Percentiles rank a stretch among this genome's conserved stretches.
Conservation (phyloP, 2,113 vertebrate genomes). For the Chloebia gouldiae region DNA sequence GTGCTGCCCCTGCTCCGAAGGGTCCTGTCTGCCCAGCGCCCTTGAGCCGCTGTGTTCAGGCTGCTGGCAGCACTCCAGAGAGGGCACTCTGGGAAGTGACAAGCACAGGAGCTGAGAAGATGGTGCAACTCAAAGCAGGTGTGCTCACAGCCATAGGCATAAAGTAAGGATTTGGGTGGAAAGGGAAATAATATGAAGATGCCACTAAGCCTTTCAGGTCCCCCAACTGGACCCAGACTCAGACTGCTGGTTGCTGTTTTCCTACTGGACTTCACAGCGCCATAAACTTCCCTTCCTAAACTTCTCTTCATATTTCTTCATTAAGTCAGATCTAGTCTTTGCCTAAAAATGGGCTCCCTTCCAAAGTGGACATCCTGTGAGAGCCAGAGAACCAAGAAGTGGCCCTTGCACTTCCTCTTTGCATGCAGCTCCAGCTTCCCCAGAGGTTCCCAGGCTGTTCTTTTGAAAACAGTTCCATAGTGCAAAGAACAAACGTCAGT, state of each 20-base stretch:
- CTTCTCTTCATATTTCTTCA: background rate
- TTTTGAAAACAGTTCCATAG: background rate
- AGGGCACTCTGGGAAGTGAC: background rate
- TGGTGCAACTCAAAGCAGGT: background rate
- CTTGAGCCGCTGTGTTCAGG: background rate
- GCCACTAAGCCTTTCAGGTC: background rate
- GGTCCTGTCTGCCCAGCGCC: no score
- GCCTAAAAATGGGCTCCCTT: background rate
- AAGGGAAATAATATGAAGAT: background rate
- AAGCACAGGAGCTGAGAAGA: background rate
- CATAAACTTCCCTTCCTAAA: background rate
- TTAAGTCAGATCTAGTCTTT: background rate
- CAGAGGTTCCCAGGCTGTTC: background rate
- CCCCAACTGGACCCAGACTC: background rate
- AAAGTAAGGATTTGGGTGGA: background rate
- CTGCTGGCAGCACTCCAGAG: background rate
- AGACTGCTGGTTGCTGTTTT: background rate
- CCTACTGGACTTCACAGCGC: background rate
- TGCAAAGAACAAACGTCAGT: background rate
- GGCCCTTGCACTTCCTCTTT: background rate
- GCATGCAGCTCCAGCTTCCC: background rate
- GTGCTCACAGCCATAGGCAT: background rate
- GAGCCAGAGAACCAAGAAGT: background rate
- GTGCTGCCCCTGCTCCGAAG: background rate
- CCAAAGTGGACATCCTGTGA: background rate